These are phyloP conservation scores for Rhegmatorhina hoffmannsi DNA, from an alignment of 2,113 vertebrate genomes.

Conservation along the genomic window DNA sequence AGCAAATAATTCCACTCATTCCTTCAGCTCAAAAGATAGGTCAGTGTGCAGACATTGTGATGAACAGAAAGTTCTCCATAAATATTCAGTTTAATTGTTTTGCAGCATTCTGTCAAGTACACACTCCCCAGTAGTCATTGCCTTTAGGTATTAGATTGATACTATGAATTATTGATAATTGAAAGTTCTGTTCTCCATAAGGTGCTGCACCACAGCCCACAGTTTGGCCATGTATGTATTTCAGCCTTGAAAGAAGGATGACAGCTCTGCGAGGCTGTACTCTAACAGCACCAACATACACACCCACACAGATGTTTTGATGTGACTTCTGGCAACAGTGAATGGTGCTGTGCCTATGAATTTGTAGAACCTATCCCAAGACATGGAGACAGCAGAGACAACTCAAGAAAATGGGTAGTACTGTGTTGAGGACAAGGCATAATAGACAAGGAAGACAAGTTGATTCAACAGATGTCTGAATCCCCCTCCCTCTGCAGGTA, in stretches of 20 bases:
- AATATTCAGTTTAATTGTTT: constrained; percentile 44
- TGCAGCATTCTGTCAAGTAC: not conserved
- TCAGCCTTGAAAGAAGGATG: not conserved
- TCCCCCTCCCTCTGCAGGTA: not conserved
- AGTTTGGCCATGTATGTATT: not conserved
- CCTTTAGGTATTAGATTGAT: not conserved
- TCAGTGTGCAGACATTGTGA: constrained; percentile 29
- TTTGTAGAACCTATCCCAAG: not conserved
- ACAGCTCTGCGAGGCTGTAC: not conserved
- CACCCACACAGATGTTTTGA: not conserved
- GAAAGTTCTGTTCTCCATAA: not conserved
- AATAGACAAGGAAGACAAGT: not conserved
- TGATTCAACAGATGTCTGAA: not conserved
- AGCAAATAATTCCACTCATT: constrained; percentile 78
- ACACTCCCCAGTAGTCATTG: not conserved
- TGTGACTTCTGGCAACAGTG: not conserved
- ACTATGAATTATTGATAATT: not conserved
- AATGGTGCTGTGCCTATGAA: not conserved
- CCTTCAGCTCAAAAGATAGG: constrained; percentile 62
- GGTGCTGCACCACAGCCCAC: not conserved
- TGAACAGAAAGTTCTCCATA: constrained; percentile 49
- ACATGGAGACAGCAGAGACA: not conserved
- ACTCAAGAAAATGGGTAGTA: not conserved
- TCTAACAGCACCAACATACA: not conserved
- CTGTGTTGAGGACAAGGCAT: not conserved